Percentiles rank a stretch among this genome's conserved stretches.
Conservation (phyloP, 2,888 invertebrate species). For the Tortrix viridana region DNA sequence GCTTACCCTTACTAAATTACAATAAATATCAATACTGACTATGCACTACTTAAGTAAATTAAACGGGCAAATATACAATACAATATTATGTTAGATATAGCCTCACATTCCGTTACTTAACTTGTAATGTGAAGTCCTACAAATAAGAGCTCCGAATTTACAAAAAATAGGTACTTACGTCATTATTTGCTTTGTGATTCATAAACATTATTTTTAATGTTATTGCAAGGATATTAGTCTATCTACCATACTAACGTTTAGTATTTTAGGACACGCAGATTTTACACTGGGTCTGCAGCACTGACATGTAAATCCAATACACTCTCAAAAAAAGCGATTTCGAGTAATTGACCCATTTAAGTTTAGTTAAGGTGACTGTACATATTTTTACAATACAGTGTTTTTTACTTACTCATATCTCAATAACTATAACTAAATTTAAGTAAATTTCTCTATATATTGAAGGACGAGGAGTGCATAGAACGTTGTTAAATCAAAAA, state of each 20-base stretch:
- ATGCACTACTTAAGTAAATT: constrained; percentile 40
- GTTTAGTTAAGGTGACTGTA: too few relatives aligned
- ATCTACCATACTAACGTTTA: not conserved
- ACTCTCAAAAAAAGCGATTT: too few relatives aligned
- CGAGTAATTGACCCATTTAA: too few relatives aligned
- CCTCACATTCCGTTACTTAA: constrained; percentile 26
- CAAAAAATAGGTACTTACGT: constrained; percentile 13
- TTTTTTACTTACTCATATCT: too few relatives aligned
- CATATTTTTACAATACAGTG: too few relatives aligned
- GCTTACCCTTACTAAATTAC: constrained; percentile 39
- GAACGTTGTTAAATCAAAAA: too few relatives aligned
- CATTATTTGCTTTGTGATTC: constrained; percentile 23
- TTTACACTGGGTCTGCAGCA: constrained; percentile 8
- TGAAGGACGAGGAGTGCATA: too few relatives aligned
- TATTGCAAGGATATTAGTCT: constrained; percentile 2
- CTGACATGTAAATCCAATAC: too few relatives aligned
- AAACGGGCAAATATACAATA: constrained; percentile 36
- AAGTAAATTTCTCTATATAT: too few relatives aligned
- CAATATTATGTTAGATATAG: constrained; percentile 28
- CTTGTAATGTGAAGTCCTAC: constrained; percentile 24
- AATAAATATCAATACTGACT: constrained; percentile 54
- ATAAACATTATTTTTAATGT: constrained; percentile 8
- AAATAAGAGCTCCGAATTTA: constrained; percentile 25
- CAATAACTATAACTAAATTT: too few relatives aligned
- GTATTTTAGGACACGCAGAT: not conserved